Base-by-base conservation (phyloP, 53 echinoderm and acorn worm genomes). In the Luidia sarsii region DNA sequence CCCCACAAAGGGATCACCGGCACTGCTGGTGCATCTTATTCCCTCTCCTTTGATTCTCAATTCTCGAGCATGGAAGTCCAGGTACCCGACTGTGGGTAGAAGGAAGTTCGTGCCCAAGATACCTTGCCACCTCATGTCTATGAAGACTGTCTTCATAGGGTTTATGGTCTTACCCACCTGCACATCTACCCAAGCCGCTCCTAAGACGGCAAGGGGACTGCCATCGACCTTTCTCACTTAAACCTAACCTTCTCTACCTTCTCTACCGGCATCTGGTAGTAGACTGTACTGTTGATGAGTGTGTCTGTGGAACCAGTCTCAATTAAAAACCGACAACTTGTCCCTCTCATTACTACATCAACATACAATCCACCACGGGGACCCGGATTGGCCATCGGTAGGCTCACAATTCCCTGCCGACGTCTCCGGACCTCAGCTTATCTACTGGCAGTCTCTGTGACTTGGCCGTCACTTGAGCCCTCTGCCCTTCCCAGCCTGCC, bases 91-190 rank as follows among this genome's bases (percentile, higher is more conserved):
- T 65, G 66, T 29, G 9, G 41, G 1, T 65, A 65, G 35, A 4
- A 65, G 24, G 66, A 65, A 65, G 32, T 39, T 13, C 37, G 15
- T 65, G 10, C 66, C 66, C 20, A 65, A 38, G 3, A 65, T 65
- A n/a, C 32, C 66, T 4, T 0, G 1, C 15, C 14, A 11, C 37
- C 35, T 65, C 66, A 65, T 36, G 16, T 65, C 37, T 8, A 22
- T 39, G 22, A 29, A 57, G 2, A 57, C 27, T 18, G 57, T 28
- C 22, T 57, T 57, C 1, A 57, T 28, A 10, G 57, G 57, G 22
- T 57, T 11, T 27, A 28, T 24, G 11, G 57, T 10, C 25, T 21
- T 57, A 10, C 57, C 57, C 9, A 57, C 27, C 28, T 57, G 57
- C 27, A 57, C 57, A 22, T 57, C 19, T 10, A 57, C 57, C 57